Percentiles rank a stretch among this genome's conserved stretches.
Evolutionary conservation across 2,797 vertebrate species (phyloP).

Genomic region (Todus mexicanus): DNA sequence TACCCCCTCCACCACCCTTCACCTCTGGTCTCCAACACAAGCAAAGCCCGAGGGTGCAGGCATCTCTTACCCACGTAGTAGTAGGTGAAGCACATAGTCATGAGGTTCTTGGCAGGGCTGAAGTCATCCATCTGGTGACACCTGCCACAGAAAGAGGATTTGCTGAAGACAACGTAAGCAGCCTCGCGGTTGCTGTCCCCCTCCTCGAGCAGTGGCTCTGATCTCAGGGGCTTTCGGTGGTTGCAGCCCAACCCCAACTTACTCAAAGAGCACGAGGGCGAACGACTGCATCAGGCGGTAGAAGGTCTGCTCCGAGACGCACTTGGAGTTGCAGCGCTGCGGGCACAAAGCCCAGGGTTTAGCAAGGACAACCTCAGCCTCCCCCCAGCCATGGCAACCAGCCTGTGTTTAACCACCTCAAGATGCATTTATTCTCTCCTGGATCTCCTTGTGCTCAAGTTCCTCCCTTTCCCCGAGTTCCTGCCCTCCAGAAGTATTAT

Average conservation of each 20-base stretch:
- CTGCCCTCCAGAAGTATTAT: neutral
- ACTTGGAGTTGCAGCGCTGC: conserved; percentile 97
- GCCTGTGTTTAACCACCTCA: neutral
- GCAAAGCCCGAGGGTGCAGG: neutral
- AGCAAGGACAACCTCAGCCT: neutral
- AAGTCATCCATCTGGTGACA: conserved; percentile 98
- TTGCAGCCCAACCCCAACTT: conserved; percentile 58
- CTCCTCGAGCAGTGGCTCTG: accelerated
- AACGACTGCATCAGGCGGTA: conserved; percentile 98
- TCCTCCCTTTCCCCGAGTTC: neutral
- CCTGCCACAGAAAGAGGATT: conserved; percentile 53
- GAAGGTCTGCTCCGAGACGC: conserved; percentile 93
- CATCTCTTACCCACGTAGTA: conserved; percentile 86
- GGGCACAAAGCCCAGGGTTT: neutral
- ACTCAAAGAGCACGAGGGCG: conserved; percentile 96
- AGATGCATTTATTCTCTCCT: neutral
- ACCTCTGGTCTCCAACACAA: neutral
- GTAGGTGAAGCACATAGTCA: conserved; percentile 99
- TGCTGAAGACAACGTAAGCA: neutral
- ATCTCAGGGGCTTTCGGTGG: neutral
- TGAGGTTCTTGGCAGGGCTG: conserved; percentile 95
- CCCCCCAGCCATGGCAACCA: too few species aligned
- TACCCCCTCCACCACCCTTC: neutral
- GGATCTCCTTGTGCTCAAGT: neutral
- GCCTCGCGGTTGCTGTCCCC: neutral